Evolutionary conservation across 2,888 invertebrate genomes (phyloP), one percentile per base, ranked within the genome.

Genomic region (Xanthia togata): DNA sequence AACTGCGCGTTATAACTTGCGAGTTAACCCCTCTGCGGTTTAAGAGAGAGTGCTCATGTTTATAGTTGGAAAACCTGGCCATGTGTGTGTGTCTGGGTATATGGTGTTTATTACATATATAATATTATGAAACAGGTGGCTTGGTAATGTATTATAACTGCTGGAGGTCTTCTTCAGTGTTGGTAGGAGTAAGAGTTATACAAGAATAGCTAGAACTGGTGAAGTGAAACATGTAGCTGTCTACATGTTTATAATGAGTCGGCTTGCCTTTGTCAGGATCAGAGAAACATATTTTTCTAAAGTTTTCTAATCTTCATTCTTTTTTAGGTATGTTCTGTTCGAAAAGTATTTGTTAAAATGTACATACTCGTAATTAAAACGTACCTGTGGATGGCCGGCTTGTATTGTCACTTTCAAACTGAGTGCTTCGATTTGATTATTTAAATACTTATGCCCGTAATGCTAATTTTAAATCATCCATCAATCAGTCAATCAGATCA

Each of bases 21-120:
- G 63, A 84, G 68, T 81, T 79, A 81, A 65, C 67, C 82, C 78
- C 82, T 67, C 55, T 57, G 82, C 53, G 82, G 80, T 75, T 57
- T 64, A 47, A 60, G 69, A 50, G 70, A 65, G 82, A 73, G 70
- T 65, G 65, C 41, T 63, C 53, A 62, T 59, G 62, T 57, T 78
- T 73, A 64, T 70, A 59, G 71, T 74, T 69, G 69, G 82, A 63
- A 57, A 50, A 70, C 38, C 53, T 65, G 73, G 23, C 53, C 71
- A 82, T 84, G 84, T 72, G 70, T 44, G 60, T n/a, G n/a, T n/a
- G n/a, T n/a, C n/a, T n/a, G 41, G 57, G 73, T 38, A 64, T 73
- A 64, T 72, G 59, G n/a, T 50, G 74, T 84, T 73, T 68, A 84
- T 70, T 84, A n/a, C 47, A 3, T 65, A 35, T 70, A 60, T 70